Base-by-base conservation (phyloP, 2,888 invertebrate genomes). In the Arctia plantaginis region DNA sequence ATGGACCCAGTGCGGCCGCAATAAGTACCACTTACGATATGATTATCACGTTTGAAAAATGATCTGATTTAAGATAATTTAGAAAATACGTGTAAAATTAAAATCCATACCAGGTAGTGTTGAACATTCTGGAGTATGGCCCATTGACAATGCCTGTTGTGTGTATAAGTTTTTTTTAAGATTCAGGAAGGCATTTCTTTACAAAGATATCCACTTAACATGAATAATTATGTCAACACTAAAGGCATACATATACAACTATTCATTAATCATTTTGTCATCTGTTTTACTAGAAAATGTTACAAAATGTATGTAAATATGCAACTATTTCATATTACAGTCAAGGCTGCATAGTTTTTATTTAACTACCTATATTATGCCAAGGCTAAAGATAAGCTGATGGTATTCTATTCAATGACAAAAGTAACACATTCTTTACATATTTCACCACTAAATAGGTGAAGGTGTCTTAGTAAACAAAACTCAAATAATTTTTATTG, bases 301-400 rank as follows among this genome's bases (percentile, higher is more conserved):
- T 7, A 39, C 23, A 23, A 10, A 35, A n/a, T 35, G 65, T 70
- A 71, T 69, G 18, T 70, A 35, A 77, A 75, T 69, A 76, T 74
- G 75, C 75, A 83, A 68, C 44, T 74, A 79, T 79, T 75, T 69
- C 20, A 59, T 74, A 62, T 44, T 73, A 66, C 64, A 73, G 75
- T 83, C 79, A 82, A 81, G 82, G 83, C 73, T 69, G 30, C 15
- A 35, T 59, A 20, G 27, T 75, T 74, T 76, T 74, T 78, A 75
- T 71, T 70, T 15, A 68, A 67, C 65, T 75, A 44, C 65, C 75
- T 69, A 20, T 39, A 13, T 51, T 62, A 69, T 76, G 66, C 72
- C 84, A 72, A 75, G 75, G 82, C 72, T 74, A 81, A 59, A 69
- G 73, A 75, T 74, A 79, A 79, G 10, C 30, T 18, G 8, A 33